Evolutionary conservation across 2,113 vertebrate genomes (phyloP).

Genomic region (Nothocercus nigrocapillus): DNA sequence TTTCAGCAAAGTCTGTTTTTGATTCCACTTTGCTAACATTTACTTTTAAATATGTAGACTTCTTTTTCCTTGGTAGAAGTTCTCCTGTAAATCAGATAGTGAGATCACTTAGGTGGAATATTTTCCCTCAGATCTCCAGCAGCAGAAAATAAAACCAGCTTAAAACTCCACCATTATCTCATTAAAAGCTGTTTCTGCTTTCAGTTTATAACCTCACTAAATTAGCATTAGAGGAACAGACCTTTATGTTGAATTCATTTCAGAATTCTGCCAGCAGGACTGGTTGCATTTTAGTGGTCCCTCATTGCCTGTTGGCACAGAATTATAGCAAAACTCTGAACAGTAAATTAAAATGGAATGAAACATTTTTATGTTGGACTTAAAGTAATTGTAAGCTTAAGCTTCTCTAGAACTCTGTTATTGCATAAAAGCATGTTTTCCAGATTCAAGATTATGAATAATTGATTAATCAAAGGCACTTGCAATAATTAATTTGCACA

Average conservation of each 20-base stretch:
- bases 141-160: slow-evolving; percentile 54
- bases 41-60: slow-evolving; percentile 23
- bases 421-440: slow-evolving; percentile 24
- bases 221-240: slow-evolving; percentile 64
- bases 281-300: slow-evolving; percentile 58
- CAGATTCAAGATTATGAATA: slow-evolving; percentile 20
- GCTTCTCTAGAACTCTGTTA: slow-evolving; percentile 20
- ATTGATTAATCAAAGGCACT: slow-evolving; percentile 48
- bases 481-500: slow-evolving; percentile 24
- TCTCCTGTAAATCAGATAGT: slow-evolving; percentile 23
- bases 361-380: slow-evolving; percentile 35
- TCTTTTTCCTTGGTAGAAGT: not conserved
- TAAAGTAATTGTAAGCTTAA: slow-evolving; percentile 28
- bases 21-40: slow-evolving; percentile 17
- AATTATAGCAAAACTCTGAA: slow-evolving; percentile 48
- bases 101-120: not conserved
- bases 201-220: slow-evolving; percentile 56
- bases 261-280: slow-evolving; percentile 47
- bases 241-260: slow-evolving; percentile 60
- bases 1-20: not conserved
- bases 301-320: slow-evolving; percentile 57
- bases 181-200: slow-evolving; percentile 64
- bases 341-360: slow-evolving; percentile 61
- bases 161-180: slow-evolving; percentile 55
- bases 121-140: not conserved